Base-by-base conservation (phyloP, 1,140 invertebrate species). In the Calephelis virginiensis region DNA sequence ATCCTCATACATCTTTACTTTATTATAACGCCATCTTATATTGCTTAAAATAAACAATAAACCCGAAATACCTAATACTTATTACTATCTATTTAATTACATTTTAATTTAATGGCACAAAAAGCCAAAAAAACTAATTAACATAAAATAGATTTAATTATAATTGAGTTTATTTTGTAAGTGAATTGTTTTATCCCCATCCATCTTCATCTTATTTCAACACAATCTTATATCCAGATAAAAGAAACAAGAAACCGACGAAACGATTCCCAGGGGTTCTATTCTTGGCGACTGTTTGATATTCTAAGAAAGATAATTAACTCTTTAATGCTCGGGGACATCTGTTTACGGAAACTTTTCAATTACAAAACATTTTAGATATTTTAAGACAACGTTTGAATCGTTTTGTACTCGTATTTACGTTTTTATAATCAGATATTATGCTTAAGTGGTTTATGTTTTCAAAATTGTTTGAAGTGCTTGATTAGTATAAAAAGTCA, bases 251-350 rank as follows among this genome's bases (percentile, higher is more conserved):
- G 69, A 63, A 74, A 66, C 72, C 71, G 62, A 74, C 73, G 53
- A 72, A 64, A 66, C 61, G 50, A 73, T 85, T 86, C 84, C 83
- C 84, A 70, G 78, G 84, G 80, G 84, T 82, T 76, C 77, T 79
- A 81, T 85, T 80, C 74, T 72, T 69, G 73, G 46, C 71, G 63
- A 69, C 12, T 69, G 69, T 80, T 74, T 73, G 70, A 72, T 86
- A 85, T 87, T 86, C 80, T 83, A 82, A 83, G 83, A 82, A 72
- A 68, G 64, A 78, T 89, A 89, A 86, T 89, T 89, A 89, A 86
- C 83, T 89, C 86, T 86, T 84, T 85, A 75, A 86, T 80, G 77
- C 74, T 72, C 59, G 72, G 75, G 69, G 82, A 87, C 86, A 89
- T 83, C 79, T 89, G 86, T 82, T 86, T 82, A 78, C 78, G 69